Conservation (phyloP, 1,140 invertebrate species). For the Brachionus sp. region DNA sequence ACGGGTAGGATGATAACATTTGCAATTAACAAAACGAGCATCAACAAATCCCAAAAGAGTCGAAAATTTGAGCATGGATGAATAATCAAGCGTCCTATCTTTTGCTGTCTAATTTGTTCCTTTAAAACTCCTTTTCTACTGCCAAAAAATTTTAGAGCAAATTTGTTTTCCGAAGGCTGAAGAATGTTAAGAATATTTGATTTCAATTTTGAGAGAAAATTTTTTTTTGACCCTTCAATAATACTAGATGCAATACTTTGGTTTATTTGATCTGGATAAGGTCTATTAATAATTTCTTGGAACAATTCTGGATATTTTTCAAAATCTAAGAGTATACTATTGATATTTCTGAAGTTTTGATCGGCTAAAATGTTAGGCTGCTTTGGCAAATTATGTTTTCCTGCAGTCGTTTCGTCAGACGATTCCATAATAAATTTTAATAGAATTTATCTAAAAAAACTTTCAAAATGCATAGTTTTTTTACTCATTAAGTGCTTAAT, state of each 20-base stretch:
- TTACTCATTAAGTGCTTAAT: too few relatives aligned
- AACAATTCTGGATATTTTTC: background rate
- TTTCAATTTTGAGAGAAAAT: background rate
- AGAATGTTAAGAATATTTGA: constrained; percentile 9
- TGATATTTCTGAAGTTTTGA: background rate
- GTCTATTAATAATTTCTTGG: background rate
- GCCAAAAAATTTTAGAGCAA: constrained; percentile 61
- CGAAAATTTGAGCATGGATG: constrained; percentile 63
- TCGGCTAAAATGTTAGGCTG: background rate
- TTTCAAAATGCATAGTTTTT: too few relatives aligned
- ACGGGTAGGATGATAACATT: constrained; percentile 97
- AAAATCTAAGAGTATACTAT: background rate
- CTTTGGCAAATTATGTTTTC: background rate
- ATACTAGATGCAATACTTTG: background rate
- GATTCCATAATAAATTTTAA: too few relatives aligned
- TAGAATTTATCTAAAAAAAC: background rate
- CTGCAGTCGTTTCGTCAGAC: too few relatives aligned
- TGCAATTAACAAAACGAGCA: constrained; percentile 91
- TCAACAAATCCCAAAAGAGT: constrained; percentile 99
- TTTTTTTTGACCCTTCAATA: background rate
- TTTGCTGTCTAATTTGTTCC: constrained; percentile 59
- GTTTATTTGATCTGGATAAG: background rate
- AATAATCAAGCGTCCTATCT: constrained; percentile 60
- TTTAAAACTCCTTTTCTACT: constrained; percentile 59
- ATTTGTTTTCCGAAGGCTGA: constrained; percentile 59